Evolutionary conservation across 2,888 invertebrate genomes (phyloP), one percentile per base, ranked within the genome.

Genomic region (Anthrax anthrax): DNA sequence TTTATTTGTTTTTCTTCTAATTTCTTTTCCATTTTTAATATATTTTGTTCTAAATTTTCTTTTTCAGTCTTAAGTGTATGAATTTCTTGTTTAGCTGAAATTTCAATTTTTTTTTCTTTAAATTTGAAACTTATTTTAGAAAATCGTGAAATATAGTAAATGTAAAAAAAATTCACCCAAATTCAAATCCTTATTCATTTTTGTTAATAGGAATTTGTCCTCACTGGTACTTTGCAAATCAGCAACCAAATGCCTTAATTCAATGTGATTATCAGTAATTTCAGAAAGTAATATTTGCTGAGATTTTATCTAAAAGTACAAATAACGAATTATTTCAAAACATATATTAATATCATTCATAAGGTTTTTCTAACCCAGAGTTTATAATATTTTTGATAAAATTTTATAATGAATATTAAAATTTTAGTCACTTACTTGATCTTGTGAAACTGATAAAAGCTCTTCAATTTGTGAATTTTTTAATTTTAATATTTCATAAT

Each of bases 191-290:
- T 64, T 57, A 43, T 63, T 62, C 18, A 60, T 57, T 52, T 68
- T 68, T 12, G 63, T 61, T 50, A 68, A 49, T 41, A 67, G 42
- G 23, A 65, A 56, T 19, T 65, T 67, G 23, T 67, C 67, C 41
- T 62, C 60, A 23, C 60, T 60, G 12, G 57, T 57, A 47, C 63
- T 65, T 50, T 69, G 67, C 9, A 69, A 51, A 58, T 69, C 68
- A 3, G 69, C 67, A 39, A 69, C 65, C 34, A 66, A 52, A 52
- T 69, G 68, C 3, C 69, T 57, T 41, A 69, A 41, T 37, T 56
- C 60, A 6, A 68, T 64, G 45, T 69, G 67, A 44, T 64, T 68
- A 48, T 68, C 68, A 0, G 67, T 65, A 27, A 65, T 59, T 43
- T 67, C 65, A 29, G 61, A 63, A 14, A 67, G 55, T 18, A 65